phyloP scores from a whole-genome alignment of 2,797 vertebrate species.

The Sebastes trivittatus region DNA sequence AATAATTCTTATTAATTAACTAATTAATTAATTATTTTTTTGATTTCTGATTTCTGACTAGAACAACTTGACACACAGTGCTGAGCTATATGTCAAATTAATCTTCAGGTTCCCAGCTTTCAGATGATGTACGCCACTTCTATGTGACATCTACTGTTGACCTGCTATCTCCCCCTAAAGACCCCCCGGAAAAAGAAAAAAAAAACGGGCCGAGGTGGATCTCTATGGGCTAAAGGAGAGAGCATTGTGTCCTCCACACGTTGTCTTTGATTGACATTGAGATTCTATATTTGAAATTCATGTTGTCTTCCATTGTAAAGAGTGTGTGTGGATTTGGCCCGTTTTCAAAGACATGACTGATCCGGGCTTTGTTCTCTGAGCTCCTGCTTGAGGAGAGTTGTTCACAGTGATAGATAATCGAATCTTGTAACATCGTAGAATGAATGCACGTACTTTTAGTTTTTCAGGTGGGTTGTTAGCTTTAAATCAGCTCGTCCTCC shows the following conservation, averaged over 20 bases:
- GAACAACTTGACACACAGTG: too few species aligned
- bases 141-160: too few species aligned
- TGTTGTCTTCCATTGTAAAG: neutral
- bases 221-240: neutral
- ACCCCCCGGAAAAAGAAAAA: too few species aligned
- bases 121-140: too few species aligned
- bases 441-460: constrained; percentile 39
- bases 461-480: constrained; percentile 56
- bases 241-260: neutral
- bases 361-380: neutral
- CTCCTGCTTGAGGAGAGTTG: neutral
- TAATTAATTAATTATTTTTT: too few species aligned
- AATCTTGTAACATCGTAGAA: constrained; percentile 25
- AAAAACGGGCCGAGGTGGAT: too few species aligned
- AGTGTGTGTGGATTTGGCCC: neutral
- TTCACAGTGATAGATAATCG: constrained; percentile 30
- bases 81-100: too few species aligned
- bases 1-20: too few species aligned
- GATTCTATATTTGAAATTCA: neutral
- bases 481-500: constrained; percentile 42
- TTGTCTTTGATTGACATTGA: neutral
- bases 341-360: neutral
- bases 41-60: too few species aligned
- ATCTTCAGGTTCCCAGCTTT: too few species aligned
- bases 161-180: too few species aligned